Percentiles rank a stretch among this genome's conserved stretches.
Evolutionary conservation across 2,888 invertebrate genomes (phyloP).

Genomic region (Bhutanitis thaidina): DNA sequence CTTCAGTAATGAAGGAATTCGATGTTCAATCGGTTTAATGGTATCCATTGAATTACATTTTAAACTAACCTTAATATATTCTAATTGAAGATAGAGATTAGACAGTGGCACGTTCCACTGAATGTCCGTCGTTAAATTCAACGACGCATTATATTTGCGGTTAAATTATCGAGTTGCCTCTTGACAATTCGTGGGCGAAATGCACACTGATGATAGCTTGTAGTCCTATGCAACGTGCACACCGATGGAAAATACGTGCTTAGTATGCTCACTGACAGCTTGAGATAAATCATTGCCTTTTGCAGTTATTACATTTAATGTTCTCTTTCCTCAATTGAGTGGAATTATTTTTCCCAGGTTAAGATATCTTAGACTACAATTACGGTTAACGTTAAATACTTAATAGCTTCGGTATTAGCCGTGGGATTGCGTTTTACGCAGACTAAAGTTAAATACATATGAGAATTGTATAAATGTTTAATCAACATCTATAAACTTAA

Average conservation of each 20-base stretch:
- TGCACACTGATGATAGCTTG: neutral
- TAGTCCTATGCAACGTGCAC: neutral
- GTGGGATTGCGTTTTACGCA: slow-evolving; percentile 2
- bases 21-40: neutral
- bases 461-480: neutral
- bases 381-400: slow-evolving; percentile 18
- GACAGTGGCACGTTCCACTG: slow-evolving; percentile 8
- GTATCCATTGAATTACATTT: neutral
- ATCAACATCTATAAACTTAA: neutral
- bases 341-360: slow-evolving; percentile 23
- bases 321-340: slow-evolving; percentile 46
- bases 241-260: neutral
- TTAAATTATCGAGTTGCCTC: slow-evolving; percentile 17
- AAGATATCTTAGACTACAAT: slow-evolving; percentile 21
- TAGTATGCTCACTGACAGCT: neutral
- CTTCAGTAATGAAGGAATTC: too few relatives aligned
- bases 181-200: slow-evolving; percentile 11
- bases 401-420: slow-evolving; percentile 7
- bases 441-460: neutral
- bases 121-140: slow-evolving; percentile 16
- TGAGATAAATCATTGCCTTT: slow-evolving; percentile 45
- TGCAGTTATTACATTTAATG: slow-evolving; percentile 45
- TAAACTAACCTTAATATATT: slow-evolving; percentile 3
- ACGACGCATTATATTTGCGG: slow-evolving; percentile 10
- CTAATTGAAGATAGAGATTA: slow-evolving; percentile 11